phyloP scores from a whole-genome alignment of 23 tunicate genomes.

The Trididemnum miniatum region DNA sequence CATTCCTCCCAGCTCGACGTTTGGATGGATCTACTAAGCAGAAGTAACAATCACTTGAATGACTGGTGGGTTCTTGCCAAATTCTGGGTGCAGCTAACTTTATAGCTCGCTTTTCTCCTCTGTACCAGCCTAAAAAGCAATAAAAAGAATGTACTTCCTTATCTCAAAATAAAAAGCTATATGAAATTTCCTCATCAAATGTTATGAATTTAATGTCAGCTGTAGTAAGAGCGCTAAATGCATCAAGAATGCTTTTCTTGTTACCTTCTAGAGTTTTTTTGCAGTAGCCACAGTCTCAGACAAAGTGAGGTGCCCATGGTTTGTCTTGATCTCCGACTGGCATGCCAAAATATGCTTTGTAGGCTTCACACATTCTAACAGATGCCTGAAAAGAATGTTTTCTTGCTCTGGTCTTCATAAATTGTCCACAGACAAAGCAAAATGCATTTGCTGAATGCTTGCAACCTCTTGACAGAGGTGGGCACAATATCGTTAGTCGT shows the following conservation, averaged over 20 bases:
- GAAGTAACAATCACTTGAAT: constrained; percentile 30
- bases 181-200: constrained; percentile 2
- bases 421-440: constrained; percentile 34
- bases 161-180: constrained; percentile 8
- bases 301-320: constrained; percentile 30
- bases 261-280: constrained; percentile 30
- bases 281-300: constrained; percentile 39
- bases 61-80: constrained; percentile 19
- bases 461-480: no score
- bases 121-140: constrained; percentile 33
- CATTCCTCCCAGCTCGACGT: constrained; percentile 32
- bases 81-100: constrained; percentile 23
- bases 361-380: constrained; percentile 36
- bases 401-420: constrained; percentile 39
- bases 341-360: constrained; percentile 32
- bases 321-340: constrained; percentile 32
- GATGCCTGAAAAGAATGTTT: constrained; percentile 25
- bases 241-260: not conserved
- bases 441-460: constrained; percentile 28
- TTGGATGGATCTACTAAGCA: constrained; percentile 30
- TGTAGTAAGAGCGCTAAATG: no score
- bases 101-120: constrained; percentile 27
- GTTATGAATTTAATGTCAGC: not conserved
- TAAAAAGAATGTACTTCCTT: not conserved
- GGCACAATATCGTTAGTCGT: no score